Percentiles rank a stretch among this genome's conserved stretches.
Evolutionary conservation across 2,888 invertebrate species (phyloP).

Genomic region (Galeruca laticollis): DNA sequence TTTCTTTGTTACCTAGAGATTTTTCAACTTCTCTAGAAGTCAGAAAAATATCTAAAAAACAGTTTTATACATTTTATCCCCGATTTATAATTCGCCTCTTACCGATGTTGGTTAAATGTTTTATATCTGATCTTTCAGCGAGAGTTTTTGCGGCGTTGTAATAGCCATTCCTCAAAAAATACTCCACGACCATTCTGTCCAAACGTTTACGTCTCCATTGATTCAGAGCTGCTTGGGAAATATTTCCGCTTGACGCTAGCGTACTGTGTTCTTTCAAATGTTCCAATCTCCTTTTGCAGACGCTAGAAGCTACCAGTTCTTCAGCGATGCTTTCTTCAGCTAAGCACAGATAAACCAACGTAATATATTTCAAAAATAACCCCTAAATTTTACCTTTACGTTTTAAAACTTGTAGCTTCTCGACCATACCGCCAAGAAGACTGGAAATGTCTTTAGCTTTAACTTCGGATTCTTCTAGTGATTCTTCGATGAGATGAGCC

Average conservation of each 20-base stretch:
- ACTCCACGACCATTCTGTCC: constrained; percentile 97
- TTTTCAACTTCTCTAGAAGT: constrained; percentile 89
- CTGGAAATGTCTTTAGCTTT: constrained; percentile 81
- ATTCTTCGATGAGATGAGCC: constrained; percentile 83
- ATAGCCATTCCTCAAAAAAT: constrained; percentile 93
- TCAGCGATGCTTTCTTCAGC: constrained; percentile 94
- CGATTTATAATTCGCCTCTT: constrained; percentile 16
- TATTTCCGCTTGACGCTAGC: constrained; percentile 62
- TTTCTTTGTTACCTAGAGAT: constrained; percentile 84
- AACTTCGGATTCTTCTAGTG: constrained; percentile 70
- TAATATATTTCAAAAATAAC: neutral
- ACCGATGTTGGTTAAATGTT: constrained; percentile 94
- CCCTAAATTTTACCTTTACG: constrained; percentile 41
- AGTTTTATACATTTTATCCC: neutral
- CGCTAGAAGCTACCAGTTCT: constrained; percentile 89
- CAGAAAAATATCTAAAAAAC: constrained; percentile 80
- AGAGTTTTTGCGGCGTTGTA: constrained; percentile 93
- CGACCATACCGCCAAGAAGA: constrained; percentile 86
- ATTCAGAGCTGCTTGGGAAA: constrained; percentile 72
- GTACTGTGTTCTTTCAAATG: constrained; percentile 84
- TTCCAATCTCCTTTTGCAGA: constrained; percentile 92
- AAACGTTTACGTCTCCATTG: constrained; percentile 89
- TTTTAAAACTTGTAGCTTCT: constrained; percentile 89
- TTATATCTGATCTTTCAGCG: constrained; percentile 82
- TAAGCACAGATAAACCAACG: constrained; percentile 42